Percentiles rank a stretch among this genome's conserved stretches.
These are phyloP conservation scores for Caenorhabditis sp. DNA, from an alignment of 2,888 invertebrate genomes.

Conservation along the genomic window DNA sequence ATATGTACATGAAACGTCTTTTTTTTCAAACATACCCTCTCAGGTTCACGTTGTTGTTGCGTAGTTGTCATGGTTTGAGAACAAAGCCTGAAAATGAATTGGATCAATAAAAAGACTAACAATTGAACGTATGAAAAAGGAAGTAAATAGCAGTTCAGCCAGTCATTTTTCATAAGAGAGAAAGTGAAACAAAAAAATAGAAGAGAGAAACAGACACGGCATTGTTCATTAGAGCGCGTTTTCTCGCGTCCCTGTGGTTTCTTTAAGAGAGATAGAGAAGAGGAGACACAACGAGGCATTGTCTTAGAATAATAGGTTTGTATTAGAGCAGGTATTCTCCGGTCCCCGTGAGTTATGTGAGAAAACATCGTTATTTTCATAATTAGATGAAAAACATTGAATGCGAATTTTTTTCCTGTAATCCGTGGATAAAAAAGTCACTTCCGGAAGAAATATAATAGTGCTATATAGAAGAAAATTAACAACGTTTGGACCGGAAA, in stretches of 20 bases:
- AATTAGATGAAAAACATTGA: no score
- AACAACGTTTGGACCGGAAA: no score
- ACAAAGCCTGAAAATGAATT: slow-evolving; percentile 3
- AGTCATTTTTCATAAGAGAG: neutral
- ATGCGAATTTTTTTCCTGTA: no score
- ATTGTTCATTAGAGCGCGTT: no score
- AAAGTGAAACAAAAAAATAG: neutral
- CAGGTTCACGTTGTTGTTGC: slow-evolving; percentile 27
- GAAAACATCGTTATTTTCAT: no score
- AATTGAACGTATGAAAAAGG: neutral
- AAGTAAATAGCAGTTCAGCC: neutral
- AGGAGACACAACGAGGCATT: no score
- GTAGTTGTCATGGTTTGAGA: slow-evolving; percentile 8
- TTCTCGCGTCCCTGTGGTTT: no score
- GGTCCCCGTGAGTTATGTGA: neutral
- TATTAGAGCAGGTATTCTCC: neutral
- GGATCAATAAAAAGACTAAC: neutral
- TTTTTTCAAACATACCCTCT: slow-evolving; percentile 18
- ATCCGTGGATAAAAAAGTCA: no score
- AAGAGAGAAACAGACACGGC: neutral
- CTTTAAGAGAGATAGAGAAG: no score
- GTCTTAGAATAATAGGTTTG: neutral
- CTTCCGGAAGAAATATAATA: no score
- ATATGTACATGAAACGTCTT: neutral
- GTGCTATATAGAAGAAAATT: no score